Evolutionary conservation across 2,888 invertebrate genomes (phyloP).

Genomic region (Oscheius sp.): DNA sequence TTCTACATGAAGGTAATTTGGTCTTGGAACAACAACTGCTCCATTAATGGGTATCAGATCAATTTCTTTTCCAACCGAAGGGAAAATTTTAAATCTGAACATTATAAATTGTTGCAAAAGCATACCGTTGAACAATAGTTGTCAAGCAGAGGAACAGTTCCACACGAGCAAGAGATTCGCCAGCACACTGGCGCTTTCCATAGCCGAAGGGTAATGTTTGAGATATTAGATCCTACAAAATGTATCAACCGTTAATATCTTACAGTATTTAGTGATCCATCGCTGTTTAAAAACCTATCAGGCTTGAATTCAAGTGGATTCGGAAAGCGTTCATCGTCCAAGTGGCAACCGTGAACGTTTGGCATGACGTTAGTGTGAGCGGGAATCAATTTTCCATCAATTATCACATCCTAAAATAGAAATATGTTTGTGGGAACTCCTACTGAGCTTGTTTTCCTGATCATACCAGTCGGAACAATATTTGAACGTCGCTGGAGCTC

Average conservation of each 20-base stretch:
- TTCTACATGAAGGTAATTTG: not conserved
- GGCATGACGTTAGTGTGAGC: conserved; percentile 30
- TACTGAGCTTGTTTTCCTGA: not conserved
- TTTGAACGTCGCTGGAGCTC: conserved; percentile 42
- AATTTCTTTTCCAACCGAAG: not conserved
- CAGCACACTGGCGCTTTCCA: conserved; percentile 51
- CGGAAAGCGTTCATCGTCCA: conserved; percentile 39
- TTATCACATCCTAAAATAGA: conserved; percentile 21
- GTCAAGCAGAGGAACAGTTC: conserved; percentile 45
- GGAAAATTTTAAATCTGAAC: no score
- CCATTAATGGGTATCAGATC: conserved; percentile 2
- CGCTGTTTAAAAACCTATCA: conserved; percentile 42
- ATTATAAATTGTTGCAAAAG: not conserved
- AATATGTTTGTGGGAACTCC: not conserved
- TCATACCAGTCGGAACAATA: conserved; percentile 33
- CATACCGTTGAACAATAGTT: conserved; percentile 37
- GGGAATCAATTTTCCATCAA: conserved; percentile 31
- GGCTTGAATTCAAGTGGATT: conserved; percentile 43
- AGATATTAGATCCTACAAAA: conserved; percentile 40
- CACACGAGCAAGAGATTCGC: conserved; percentile 49
- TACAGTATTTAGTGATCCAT: conserved; percentile 47
- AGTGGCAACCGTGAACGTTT: conserved; percentile 39
- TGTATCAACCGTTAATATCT: not conserved
- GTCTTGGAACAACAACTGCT: conserved; percentile 1
- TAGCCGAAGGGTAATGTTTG: conserved; percentile 43